Percentiles rank a stretch among this genome's conserved stretches.
Conservation (phyloP, 2,888 invertebrate genomes). For the Epsilonema sp. region DNA sequence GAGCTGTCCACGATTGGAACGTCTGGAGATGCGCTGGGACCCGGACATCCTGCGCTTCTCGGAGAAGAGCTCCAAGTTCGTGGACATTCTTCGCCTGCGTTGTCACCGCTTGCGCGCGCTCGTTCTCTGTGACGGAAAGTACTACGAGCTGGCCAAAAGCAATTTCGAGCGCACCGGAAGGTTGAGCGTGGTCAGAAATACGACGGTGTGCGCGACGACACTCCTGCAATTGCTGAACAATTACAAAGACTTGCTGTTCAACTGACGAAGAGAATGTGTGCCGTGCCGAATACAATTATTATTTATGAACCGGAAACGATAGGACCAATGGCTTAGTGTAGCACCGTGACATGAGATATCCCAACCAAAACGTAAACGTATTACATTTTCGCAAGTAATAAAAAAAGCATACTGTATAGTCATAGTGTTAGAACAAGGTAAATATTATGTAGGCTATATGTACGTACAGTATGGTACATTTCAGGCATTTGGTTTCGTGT, state of each 20-base stretch:
- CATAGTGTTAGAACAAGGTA: too few relatives aligned
- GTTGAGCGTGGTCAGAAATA: constrained; percentile 80
- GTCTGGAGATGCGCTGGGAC: constrained; percentile 91
- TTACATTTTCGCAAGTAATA: too few relatives aligned
- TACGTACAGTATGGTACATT: too few relatives aligned
- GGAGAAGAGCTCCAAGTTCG: constrained; percentile 97
- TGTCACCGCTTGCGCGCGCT: constrained; percentile 77
- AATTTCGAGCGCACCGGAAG: constrained; percentile 97
- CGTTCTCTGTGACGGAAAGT: constrained; percentile 88
- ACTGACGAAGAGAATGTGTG: too few relatives aligned
- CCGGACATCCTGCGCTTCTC: constrained; percentile 93
- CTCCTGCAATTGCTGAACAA: constrained; percentile 74
- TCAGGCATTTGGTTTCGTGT: too few relatives aligned
- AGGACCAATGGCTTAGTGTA: too few relatives aligned
- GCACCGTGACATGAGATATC: too few relatives aligned
- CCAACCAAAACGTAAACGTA: too few relatives aligned
- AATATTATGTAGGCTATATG: too few relatives aligned
- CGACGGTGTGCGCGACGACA: constrained; percentile 82
- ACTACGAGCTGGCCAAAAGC: constrained; percentile 95
- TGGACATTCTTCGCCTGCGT: constrained; percentile 83
- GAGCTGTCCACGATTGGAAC: constrained; percentile 63
- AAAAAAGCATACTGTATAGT: too few relatives aligned
- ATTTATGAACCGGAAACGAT: too few relatives aligned
- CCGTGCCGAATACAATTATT: too few relatives aligned
- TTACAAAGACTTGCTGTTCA: constrained; percentile 86